A percentile compares a stretch with the other conserved stretches of the same genome.
Evolutionary conservation across 1,140 invertebrate genomes (phyloP).

Genomic region (Ostrea edulis): DNA sequence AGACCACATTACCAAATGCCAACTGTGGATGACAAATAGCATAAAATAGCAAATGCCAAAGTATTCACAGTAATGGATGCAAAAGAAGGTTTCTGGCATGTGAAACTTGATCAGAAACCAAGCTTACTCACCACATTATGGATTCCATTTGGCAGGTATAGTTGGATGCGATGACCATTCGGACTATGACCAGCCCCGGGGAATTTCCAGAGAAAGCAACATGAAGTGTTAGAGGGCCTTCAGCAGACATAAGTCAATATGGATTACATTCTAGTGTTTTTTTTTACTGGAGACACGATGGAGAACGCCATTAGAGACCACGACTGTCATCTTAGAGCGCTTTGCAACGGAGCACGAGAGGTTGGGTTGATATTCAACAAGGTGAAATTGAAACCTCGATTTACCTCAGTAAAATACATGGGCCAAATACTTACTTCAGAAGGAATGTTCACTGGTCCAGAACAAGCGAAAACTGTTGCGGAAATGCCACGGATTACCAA

Average conservation of each 20-base stretch:
- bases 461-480: too few species aligned
- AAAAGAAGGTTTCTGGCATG: conserved; percentile 79
- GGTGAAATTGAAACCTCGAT: neutral
- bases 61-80: conserved; percentile 80
- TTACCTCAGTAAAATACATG: conserved; percentile 39
- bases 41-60: conserved; percentile 74
- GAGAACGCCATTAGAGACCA: too few species aligned
- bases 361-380: too few species aligned
- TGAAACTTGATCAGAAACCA: conserved; percentile 74
- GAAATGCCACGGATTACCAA: too few species aligned
- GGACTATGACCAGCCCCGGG: conserved; percentile 20
- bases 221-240: conserved; percentile 26
- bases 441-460: conserved; percentile 67
- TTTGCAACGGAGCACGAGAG: too few species aligned
- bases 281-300: too few species aligned
- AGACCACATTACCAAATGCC: conserved; percentile 41
- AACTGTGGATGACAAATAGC: conserved; percentile 24
- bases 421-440: conserved; percentile 71
- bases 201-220: conserved; percentile 15
- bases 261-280: conserved; percentile 75
- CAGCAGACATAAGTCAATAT: conserved; percentile 54
- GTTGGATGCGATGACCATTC: conserved; percentile 51
- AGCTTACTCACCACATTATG: conserved; percentile 57
- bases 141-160: conserved; percentile 49
- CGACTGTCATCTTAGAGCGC: conserved; percentile 4